phyloP scores from a whole-genome alignment of 1,140 invertebrate species.

The Lysiphlebus fabarum region DNA sequence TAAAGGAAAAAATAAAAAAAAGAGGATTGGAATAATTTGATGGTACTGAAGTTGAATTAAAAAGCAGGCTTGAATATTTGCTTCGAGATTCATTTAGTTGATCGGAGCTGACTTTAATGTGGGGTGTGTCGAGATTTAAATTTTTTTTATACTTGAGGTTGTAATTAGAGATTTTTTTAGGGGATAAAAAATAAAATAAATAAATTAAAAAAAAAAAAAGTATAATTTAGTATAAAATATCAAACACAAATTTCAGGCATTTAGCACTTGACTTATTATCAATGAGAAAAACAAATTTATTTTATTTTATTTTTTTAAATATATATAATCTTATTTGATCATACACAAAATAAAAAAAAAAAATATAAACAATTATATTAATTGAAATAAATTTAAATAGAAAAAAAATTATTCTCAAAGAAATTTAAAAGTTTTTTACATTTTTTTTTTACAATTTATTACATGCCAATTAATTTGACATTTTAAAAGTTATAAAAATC shows the following conservation, averaged over 20 bases:
- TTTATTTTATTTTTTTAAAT: too few relatives aligned
- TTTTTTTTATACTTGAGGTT: conserved; percentile 25
- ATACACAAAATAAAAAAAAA: too few relatives aligned
- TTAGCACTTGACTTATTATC: conserved; percentile 24
- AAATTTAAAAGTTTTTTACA: too few relatives aligned
- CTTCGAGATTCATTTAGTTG: conserved; percentile 30
- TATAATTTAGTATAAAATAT: too few relatives aligned
- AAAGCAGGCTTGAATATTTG: conserved; percentile 22
- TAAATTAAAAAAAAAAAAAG: background rate
- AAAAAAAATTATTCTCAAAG: too few relatives aligned
- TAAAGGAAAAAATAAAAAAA: background rate
- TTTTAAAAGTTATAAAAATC: too few relatives aligned
- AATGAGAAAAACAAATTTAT: conserved; percentile 22
- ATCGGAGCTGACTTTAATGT: conserved; percentile 19
- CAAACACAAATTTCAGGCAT: background rate
- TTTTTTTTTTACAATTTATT: too few relatives aligned
- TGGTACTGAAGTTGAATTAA: conserved; percentile 21
- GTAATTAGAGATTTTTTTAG: conserved; percentile 25
- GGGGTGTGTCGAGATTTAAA: conserved; percentile 13
- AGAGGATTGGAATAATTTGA: conserved; percentile 15
- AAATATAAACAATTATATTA: too few relatives aligned
- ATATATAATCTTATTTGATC: too few relatives aligned
- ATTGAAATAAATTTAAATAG: too few relatives aligned
- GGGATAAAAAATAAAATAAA: background rate
- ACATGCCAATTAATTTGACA: too few relatives aligned